These are phyloP conservation scores for Anomalospiza imberbis DNA, from an alignment of 2,797 vertebrate species.

Conservation along the genomic window DNA sequence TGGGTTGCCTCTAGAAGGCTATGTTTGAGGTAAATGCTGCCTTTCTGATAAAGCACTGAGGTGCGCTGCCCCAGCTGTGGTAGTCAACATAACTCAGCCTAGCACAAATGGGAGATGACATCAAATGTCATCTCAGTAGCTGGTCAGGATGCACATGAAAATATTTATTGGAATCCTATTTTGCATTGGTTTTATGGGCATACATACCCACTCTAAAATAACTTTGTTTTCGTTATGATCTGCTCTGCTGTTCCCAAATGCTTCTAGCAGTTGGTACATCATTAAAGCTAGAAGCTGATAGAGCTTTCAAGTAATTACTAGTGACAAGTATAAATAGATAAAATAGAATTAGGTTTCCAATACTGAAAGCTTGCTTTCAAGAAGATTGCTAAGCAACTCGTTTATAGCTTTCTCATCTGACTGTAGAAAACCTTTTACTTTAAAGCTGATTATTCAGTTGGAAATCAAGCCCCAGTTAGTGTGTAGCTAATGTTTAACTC, in stretches of 20 bases:
- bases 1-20: not conserved
- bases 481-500: constrained; percentile 7
- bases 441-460: constrained; percentile 3
- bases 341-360: constrained; percentile 7
- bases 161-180: not conserved
- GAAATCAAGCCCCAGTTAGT: not conserved
- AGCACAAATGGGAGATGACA: not conserved
- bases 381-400: not conserved
- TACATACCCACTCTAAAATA: not conserved
- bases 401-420: not conserved
- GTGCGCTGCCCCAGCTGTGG: not conserved
- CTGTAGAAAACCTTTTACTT: constrained; percentile 6
- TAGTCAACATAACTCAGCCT: not conserved
- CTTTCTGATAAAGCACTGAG: not conserved
- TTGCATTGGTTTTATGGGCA: not conserved
- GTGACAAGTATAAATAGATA: constrained; percentile 13
- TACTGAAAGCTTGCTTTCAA: not conserved
- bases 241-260: not conserved
- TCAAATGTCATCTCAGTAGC: not conserved
- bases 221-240: not conserved
- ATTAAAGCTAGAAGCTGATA: not conserved
- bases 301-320: constrained; percentile 17
- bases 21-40: not conserved
- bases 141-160: not conserved
- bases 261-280: not conserved